phyloP scores from a whole-genome alignment of 2,113 vertebrate genomes.

The Cheilinus undulatus region DNA sequence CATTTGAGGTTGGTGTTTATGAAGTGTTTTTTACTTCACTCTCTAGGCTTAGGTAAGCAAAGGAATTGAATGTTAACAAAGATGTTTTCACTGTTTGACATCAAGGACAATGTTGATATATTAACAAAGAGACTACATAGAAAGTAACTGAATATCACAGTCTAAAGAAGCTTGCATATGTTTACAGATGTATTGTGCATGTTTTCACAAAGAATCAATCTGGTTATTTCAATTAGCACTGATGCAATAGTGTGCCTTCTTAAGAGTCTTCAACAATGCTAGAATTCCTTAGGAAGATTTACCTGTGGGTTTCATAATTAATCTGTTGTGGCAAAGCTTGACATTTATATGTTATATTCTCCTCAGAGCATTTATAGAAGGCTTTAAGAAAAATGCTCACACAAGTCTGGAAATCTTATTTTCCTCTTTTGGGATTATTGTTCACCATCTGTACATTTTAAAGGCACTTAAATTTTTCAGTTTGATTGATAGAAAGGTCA shows the following conservation, averaged over 20 bases:
- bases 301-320: no score
- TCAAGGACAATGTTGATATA: slow-evolving; percentile 15
- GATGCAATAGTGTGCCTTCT: no score
- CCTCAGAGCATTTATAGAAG: not conserved
- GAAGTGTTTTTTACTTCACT: slow-evolving; percentile 3
- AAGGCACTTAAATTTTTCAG: not conserved
- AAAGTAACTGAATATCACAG: slow-evolving; percentile 1
- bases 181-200: slow-evolving; percentile 1
- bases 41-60: not conserved
- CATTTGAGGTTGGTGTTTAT: slow-evolving; percentile 12
- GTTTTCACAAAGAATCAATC: no score
- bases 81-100: not conserved
- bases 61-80: not conserved
- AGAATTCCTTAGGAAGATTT: no score
- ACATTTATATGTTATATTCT: not conserved
- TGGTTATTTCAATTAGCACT: no score
- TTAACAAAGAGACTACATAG: not conserved
- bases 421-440: not conserved
- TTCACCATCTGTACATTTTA: not conserved
- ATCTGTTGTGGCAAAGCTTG: no score
- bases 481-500: slow-evolving; percentile 1
- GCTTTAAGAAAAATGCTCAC: not conserved
- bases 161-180: not conserved
- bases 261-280: no score
- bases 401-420: not conserved